Conservation (phyloP, 2,888 invertebrate genomes). For the Dorcus hopei region DNA sequence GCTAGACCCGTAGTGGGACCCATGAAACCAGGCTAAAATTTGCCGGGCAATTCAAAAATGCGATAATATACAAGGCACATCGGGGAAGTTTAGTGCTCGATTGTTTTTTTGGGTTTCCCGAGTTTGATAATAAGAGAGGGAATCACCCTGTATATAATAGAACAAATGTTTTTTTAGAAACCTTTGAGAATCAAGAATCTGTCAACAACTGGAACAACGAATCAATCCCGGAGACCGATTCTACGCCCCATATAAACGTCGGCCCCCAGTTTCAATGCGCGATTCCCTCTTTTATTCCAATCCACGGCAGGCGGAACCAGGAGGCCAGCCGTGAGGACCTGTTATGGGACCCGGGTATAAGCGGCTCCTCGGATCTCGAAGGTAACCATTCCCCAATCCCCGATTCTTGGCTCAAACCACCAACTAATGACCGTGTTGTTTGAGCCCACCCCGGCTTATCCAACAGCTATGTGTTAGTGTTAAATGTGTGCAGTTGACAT, state of each 20-base stretch:
- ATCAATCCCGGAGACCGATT: conserved; percentile 51
- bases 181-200: conserved; percentile 33
- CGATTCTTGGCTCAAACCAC: background rate
- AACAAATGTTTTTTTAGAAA: conserved; percentile 2
- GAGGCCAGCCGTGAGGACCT: conserved; percentile 64
- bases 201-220: conserved; percentile 42
- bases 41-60: no score
- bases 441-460: conserved; percentile 34
- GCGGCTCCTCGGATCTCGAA: conserved; percentile 71
- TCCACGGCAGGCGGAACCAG: conserved; percentile 52
- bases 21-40: no score
- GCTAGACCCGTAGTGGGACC: no score
- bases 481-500: conserved; percentile 68
- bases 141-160: no score
- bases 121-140: no score
- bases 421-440: conserved; percentile 29
- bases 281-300: conserved; percentile 58
- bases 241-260: conserved; percentile 79
- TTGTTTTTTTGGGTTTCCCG: no score
- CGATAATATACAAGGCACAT: no score
- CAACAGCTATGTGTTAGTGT: conserved; percentile 37
- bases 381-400: conserved; percentile 50
- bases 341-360: conserved; percentile 84
- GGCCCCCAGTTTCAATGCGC: conserved; percentile 84
- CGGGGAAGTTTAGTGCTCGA: no score